These are phyloP conservation scores for Chrysochloris asiatica DNA, from an alignment of 2,113 vertebrate genomes.

Conservation along the genomic window DNA sequence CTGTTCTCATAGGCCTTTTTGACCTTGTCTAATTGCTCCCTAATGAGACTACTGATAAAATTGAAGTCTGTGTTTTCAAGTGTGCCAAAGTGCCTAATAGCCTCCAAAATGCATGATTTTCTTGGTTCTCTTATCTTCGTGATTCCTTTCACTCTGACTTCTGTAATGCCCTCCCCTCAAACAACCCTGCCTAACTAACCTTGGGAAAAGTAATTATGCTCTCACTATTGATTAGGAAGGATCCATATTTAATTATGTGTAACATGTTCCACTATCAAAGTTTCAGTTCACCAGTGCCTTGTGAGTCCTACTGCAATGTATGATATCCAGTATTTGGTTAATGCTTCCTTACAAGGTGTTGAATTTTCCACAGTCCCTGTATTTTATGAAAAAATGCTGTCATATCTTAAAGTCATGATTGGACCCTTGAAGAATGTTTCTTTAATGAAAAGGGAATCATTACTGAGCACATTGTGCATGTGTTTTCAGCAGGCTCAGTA, in stretches of 20 bases:
- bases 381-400: conserved; percentile 51
- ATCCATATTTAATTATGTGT: conserved; percentile 82
- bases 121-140: conserved; percentile 62
- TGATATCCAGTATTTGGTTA: conserved; percentile 47
- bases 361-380: not conserved
- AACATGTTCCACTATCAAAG: conserved; percentile 75
- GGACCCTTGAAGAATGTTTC: not conserved
- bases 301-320: not conserved
- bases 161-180: conserved; percentile 62
- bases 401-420: conserved; percentile 39
- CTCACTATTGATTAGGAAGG: conserved; percentile 80
- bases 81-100: conserved; percentile 45
- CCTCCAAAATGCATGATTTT: conserved; percentile 47
- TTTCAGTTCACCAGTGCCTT: conserved; percentile 66
- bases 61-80: conserved; percentile 44
- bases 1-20: conserved; percentile 52
- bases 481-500: not conserved
- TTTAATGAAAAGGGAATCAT: conserved; percentile 41
- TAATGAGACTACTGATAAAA: conserved; percentile 67
- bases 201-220: conserved; percentile 79
- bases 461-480: not conserved
- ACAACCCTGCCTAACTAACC: conserved; percentile 79
- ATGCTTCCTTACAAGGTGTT: conserved; percentile 64
- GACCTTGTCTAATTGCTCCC: conserved; percentile 60
- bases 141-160: conserved; percentile 59